These are phyloP conservation scores for Pao palembangensis DNA, from an alignment of 2,113 vertebrate genomes.

Conservation along the genomic window DNA sequence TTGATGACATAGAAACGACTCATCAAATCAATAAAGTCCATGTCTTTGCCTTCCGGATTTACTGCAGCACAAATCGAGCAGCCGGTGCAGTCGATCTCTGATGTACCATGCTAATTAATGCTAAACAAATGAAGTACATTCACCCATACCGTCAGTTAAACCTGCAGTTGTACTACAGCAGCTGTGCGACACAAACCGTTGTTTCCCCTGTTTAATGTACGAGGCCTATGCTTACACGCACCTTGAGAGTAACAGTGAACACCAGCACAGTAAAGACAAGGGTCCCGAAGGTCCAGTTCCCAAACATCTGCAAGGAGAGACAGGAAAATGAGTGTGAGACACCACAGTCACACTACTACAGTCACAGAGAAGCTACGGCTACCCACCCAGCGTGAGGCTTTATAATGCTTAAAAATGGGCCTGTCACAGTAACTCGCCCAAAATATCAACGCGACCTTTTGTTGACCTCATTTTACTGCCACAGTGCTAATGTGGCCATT, in stretches of 20 bases:
- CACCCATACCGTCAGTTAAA: background rate
- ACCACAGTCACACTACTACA: background rate
- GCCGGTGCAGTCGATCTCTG: slow-evolving; percentile 15
- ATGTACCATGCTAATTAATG: slow-evolving; percentile 27
- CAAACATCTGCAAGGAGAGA: slow-evolving; percentile 83
- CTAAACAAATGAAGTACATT: background rate
- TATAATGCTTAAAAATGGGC: too few relatives aligned
- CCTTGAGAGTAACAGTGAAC: slow-evolving; percentile 95
- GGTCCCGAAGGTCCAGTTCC: slow-evolving; percentile 98
- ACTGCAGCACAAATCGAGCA: slow-evolving; percentile 23
- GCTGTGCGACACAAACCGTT: slow-evolving; percentile 5
- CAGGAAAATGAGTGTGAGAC: background rate
- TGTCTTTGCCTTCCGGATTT: slow-evolving; percentile 22
- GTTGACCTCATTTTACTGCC: too few relatives aligned
- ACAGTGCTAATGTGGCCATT: too few relatives aligned
- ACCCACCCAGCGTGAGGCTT: too few relatives aligned
- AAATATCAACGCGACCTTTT: too few relatives aligned
- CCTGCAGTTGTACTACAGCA: background rate
- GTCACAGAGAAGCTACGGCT: background rate
- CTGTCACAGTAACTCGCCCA: too few relatives aligned
- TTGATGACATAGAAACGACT: slow-evolving; percentile 31
- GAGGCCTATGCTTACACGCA: slow-evolving; percentile 50
- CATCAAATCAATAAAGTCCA: slow-evolving; percentile 19
- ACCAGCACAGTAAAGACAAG: slow-evolving; percentile 95
- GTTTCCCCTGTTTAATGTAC: background rate